Evolutionary conservation across 2,888 invertebrate species (phyloP).

Genomic region (Parnassius smintheus): DNA sequence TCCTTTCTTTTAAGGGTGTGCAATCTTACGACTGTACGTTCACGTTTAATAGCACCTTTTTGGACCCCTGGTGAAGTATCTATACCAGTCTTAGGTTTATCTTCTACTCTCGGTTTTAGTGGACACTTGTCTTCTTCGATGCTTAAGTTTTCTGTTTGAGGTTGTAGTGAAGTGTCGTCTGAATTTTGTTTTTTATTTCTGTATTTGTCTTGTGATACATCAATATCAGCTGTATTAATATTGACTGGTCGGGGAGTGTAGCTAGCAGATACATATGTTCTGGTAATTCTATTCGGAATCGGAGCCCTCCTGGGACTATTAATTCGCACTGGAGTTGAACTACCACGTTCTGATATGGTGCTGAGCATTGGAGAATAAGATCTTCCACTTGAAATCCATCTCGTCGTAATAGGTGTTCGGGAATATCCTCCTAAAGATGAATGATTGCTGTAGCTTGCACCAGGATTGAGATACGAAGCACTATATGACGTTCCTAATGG

Average conservation of each 20-base stretch:
- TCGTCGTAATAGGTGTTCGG: slow-evolving; percentile 64
- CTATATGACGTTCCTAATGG: slow-evolving; percentile 63
- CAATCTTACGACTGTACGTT: slow-evolving; percentile 87
- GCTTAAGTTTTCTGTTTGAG: slow-evolving; percentile 55
- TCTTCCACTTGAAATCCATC: slow-evolving; percentile 64
- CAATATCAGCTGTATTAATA: slow-evolving; percentile 92
- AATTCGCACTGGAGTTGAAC: slow-evolving; percentile 63
- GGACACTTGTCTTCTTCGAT: slow-evolving; percentile 35
- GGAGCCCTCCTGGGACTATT: slow-evolving; percentile 69
- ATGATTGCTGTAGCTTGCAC: slow-evolving; percentile 72
- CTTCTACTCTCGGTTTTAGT: slow-evolving; percentile 72
- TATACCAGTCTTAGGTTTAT: slow-evolving; percentile 69
- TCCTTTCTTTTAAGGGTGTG: slow-evolving; percentile 82
- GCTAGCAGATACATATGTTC: slow-evolving; percentile 65
- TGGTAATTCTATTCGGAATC: slow-evolving; percentile 62
- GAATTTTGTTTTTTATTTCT: slow-evolving; percentile 51
- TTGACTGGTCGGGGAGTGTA: slow-evolving; percentile 84
- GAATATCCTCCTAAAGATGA: slow-evolving; percentile 80
- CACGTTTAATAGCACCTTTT: slow-evolving; percentile 84
- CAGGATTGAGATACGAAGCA: slow-evolving; percentile 77
- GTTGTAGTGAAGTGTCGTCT: slow-evolving; percentile 39
- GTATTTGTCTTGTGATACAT: slow-evolving; percentile 87
- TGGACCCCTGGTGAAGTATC: slow-evolving; percentile 64
- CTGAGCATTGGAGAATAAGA: slow-evolving; percentile 87
- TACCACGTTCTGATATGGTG: slow-evolving; percentile 82